Conservation (phyloP, 92 coral and sea anemone species). For the Desmophyllum pertusum region DNA sequence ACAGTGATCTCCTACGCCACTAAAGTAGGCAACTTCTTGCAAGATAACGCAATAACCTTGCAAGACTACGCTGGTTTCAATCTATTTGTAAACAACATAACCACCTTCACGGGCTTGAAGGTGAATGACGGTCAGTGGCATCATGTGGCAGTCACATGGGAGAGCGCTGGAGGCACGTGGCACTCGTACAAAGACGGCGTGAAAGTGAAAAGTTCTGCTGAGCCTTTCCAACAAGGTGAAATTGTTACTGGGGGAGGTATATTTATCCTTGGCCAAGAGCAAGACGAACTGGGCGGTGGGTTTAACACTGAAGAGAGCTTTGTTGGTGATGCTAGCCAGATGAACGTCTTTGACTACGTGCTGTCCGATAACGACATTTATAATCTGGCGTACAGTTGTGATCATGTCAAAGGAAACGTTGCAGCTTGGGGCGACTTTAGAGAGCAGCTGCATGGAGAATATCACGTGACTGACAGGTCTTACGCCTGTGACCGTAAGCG, state of each 20-base stretch:
- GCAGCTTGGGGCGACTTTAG: slow-evolving; percentile 87
- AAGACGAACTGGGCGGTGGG: slow-evolving; percentile 79
- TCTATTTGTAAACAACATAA: slow-evolving; percentile 70
- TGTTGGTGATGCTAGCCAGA: slow-evolving; percentile 81
- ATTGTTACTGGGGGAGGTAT: slow-evolving; percentile 77
- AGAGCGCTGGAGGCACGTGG: slow-evolving; percentile 71
- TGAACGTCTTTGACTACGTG: slow-evolving; percentile 74
- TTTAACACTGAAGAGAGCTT: slow-evolving; percentile 80
- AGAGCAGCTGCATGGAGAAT: slow-evolving; percentile 65
- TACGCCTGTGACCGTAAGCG: slow-evolving; percentile 84
- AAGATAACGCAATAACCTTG: slow-evolving; percentile 81
- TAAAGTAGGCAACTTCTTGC: slow-evolving; percentile 45
- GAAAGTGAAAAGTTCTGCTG: slow-evolving; percentile 20
- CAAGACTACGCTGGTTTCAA: slow-evolving; percentile 76
- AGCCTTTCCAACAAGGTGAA: slow-evolving; percentile 70
- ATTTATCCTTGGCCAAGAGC: slow-evolving; percentile 82
- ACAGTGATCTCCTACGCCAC: slow-evolving; percentile 75
- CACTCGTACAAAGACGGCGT: slow-evolving; percentile 69
- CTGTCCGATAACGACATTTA: slow-evolving; percentile 66
- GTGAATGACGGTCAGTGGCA: slow-evolving; percentile 82
- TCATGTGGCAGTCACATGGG: slow-evolving; percentile 91
- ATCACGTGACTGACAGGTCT: slow-evolving; percentile 60
- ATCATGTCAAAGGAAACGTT: slow-evolving; percentile 69
- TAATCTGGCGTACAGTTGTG: slow-evolving; percentile 76
- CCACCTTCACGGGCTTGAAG: slow-evolving; percentile 58